Base-by-base conservation (phyloP, 2,888 invertebrate genomes). In the Thera britannica region DNA sequence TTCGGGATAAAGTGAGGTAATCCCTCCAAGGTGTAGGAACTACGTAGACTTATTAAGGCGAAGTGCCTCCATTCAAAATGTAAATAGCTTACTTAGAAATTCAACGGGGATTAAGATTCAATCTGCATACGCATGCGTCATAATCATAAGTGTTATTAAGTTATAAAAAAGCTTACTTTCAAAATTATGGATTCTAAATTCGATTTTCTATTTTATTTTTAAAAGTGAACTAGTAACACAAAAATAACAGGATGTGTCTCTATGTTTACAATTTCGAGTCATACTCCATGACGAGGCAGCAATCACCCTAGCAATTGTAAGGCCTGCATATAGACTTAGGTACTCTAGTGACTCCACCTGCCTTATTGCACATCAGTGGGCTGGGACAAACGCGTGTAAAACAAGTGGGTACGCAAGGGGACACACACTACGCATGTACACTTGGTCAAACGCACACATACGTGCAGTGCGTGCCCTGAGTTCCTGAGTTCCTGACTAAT, bases 1-100 rank as follows among this genome's bases (percentile, higher is more conserved):
- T 81, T 71, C 80, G 82, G 82, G 87, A 86, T 83, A 83, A 87
- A 90, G 87, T 90, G 87, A 87, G 85, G 88, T 90, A 90, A 92
- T 92, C 90, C 85, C 80, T 82, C 78, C 84, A 85, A 84, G 79
- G 81, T 83, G 80, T 76, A 79, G 77, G 78, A 77, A 81, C 83
- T 81, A 78, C 75, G 75, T 83, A 81, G 82, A 79, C 82, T 80
- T 80, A 81, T 91, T 90, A 92, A 89, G 86, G 87, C 83, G 81
- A 77, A 82, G 86, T 82, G 77, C 79, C 77, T 62, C 79, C 78
- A 82, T 83, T 88, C 84, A 85, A 86, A 86, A 87, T 89, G 87
- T 84, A 88, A 89, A 89, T 86, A 78, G 79, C 86, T 86, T 83
- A 85, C 87, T 88, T 85, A 82, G 87, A 83, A 87, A 83, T 84